A percentile compares a stretch with the other conserved stretches of the same genome.
phyloP scores from a whole-genome alignment of 2,113 vertebrate genomes.

The Emydura subglobosa region DNA sequence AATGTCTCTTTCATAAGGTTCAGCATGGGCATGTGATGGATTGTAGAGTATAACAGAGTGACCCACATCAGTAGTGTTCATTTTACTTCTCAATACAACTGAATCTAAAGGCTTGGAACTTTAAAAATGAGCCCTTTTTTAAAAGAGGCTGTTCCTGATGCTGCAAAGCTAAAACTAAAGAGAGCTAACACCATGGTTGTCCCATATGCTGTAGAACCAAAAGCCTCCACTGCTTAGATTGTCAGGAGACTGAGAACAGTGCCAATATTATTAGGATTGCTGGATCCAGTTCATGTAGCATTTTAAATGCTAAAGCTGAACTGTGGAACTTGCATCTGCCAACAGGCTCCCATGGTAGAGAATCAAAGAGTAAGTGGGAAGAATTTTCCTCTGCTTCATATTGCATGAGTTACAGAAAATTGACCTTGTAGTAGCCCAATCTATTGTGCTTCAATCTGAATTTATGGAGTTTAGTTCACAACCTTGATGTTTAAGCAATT shows the following conservation, averaged over 20 bases:
- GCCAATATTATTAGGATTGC: neutral
- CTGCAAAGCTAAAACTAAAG: neutral
- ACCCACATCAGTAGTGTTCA: neutral
- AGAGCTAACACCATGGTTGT: no score
- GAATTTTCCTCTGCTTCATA: no score
- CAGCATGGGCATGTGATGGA: neutral
- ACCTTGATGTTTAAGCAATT: no score
- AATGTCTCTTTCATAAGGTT: neutral
- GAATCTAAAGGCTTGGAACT: neutral
- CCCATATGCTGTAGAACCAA: no score
- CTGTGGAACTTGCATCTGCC: no score
- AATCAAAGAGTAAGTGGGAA: neutral
- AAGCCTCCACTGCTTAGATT: no score
- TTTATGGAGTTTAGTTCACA: no score
- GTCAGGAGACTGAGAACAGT: neutral
- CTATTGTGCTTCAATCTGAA: no score
- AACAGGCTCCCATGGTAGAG: neutral
- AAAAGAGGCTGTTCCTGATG: neutral
- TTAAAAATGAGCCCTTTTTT: neutral
- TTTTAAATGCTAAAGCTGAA: neutral
- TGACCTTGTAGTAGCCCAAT: neutral
- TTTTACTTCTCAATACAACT: neutral
- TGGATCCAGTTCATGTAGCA: neutral
- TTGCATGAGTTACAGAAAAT: no score
- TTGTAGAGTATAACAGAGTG: neutral